phyloP scores from a whole-genome alignment of 2,888 invertebrate genomes.

The Dorcus parallelipipedus region DNA sequence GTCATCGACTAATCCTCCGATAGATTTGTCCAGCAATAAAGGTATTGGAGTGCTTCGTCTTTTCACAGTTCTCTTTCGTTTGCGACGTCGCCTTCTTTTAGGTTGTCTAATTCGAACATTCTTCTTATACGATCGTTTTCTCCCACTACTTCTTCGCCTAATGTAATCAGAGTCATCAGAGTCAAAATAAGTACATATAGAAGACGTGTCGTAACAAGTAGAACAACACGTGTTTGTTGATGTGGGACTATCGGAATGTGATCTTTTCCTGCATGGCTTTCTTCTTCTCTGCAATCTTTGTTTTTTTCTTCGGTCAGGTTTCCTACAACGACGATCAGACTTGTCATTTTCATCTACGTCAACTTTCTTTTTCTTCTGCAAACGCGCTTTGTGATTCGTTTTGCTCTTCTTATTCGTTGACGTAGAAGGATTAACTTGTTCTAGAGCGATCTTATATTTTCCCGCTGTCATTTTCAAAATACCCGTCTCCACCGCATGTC shows the following conservation, averaged over 20 bases:
- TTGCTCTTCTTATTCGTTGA: background rate
- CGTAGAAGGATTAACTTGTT: too few relatives aligned
- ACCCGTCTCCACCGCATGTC: slow-evolving; percentile 21
- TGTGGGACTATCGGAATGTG: too few relatives aligned
- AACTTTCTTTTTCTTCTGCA: too few relatives aligned
- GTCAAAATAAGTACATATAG: too few relatives aligned
- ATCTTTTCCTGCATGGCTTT: background rate
- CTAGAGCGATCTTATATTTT: slow-evolving; percentile 9
- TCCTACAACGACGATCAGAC: background rate
- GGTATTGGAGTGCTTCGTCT: background rate
- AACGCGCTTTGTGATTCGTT: background rate
- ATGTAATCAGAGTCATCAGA: background rate
- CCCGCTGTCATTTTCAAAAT: slow-evolving; percentile 20
- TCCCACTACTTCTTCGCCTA: background rate
- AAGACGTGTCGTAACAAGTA: too few relatives aligned
- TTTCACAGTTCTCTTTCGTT: background rate
- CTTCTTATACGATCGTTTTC: background rate
- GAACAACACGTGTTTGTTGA: too few relatives aligned
- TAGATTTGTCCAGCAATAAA: too few relatives aligned
- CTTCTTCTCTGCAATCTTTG: background rate
- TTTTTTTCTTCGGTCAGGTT: background rate
- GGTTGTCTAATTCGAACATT: background rate
- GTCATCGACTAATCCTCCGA: too few relatives aligned
- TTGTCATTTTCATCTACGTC: too few relatives aligned
- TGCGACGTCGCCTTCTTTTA: background rate